Base-by-base conservation (phyloP, 1,140 invertebrate species). In the Camponotus vicinus region DNA sequence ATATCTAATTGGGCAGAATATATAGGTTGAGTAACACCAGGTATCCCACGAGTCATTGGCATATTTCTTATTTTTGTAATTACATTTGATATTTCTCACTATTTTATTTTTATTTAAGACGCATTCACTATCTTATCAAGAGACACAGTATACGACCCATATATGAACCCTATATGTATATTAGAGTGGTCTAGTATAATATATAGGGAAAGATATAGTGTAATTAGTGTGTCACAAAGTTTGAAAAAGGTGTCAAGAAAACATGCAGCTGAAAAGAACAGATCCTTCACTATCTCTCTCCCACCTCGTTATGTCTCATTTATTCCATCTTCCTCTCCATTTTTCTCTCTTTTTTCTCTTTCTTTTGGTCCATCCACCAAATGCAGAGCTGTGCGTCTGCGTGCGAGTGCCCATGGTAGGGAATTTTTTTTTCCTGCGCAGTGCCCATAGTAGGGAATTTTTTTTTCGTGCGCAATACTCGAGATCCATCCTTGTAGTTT, bases 361-460 rank as follows among this genome's bases (percentile, higher is more conserved):
- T 71, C 45, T 37, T 40, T 55, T 84, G 77, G 49, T 87, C 69
- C 85, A 78, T 87, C 88, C 75, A 21, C 67, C 69, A 69, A 76
- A 84, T 89, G 61, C 63, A 84, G 63, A 87, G 59, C 45, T 79
- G 63, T 71, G 85, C 85, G 76, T 89, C 66, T 90, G 88, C 89
- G 85, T 89, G 85, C 88, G 4, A 84, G 80, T 55, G 45, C 76
- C 64, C 71, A 76, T 18, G 55, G 37, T 34, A 66, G 59, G 4
- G 18, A 57, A 52, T 52, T 52, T 63, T 89, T 86, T 83, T 89
- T 67, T 71, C 40, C 49, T 75, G 64, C 34, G 55, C 32, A 49
- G n/a, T n/a, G n/a, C n/a, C n/a, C n/a, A n/a, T n/a, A 34, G 37
- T 34, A 66, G 59, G 4, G 18, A 57, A 52, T 52, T 52, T 63